Conservation (phyloP, 1,140 invertebrate species). For the Nasonia vitripennis region DNA sequence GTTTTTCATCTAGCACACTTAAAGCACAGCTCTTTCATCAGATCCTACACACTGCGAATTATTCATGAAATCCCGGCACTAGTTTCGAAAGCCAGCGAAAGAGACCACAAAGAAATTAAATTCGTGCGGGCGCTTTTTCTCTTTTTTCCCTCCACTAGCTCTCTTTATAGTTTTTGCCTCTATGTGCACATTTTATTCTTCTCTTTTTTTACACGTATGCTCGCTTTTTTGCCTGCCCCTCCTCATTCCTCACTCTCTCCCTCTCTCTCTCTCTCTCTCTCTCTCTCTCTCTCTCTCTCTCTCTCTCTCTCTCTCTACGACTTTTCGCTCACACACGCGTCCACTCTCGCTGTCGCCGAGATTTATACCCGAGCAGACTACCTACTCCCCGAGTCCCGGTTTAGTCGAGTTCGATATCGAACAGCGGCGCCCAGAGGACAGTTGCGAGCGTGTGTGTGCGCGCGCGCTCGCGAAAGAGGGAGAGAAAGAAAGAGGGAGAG, state of each 20-base stretch:
- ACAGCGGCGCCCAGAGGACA: neutral
- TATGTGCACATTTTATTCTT: neutral
- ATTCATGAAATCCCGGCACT: neutral
- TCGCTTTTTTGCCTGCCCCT: no score
- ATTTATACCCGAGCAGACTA: conserved; percentile 18
- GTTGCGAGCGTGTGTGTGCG: no score
- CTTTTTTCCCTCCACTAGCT: neutral
- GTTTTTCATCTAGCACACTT: neutral
- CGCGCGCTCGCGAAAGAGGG: neutral
- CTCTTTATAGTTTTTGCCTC: neutral
- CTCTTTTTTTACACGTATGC: neutral
- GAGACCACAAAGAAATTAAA: conserved; percentile 1
- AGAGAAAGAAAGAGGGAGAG: no score
- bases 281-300: no score
- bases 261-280: no score
- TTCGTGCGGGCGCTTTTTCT: neutral
- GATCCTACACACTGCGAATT: neutral
- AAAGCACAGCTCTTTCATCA: neutral
- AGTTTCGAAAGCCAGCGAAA: neutral
- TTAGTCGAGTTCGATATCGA: conserved; percentile 15
- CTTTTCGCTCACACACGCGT: neutral
- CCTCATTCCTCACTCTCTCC: no score
- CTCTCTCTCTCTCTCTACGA: neutral
- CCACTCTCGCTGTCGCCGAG: conserved; percentile 9
- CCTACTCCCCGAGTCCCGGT: neutral